Percentiles rank a stretch among this genome's conserved stretches.
Evolutionary conservation across 1,140 invertebrate species (phyloP).

Genomic region (Eriocheir sinensis): DNA sequence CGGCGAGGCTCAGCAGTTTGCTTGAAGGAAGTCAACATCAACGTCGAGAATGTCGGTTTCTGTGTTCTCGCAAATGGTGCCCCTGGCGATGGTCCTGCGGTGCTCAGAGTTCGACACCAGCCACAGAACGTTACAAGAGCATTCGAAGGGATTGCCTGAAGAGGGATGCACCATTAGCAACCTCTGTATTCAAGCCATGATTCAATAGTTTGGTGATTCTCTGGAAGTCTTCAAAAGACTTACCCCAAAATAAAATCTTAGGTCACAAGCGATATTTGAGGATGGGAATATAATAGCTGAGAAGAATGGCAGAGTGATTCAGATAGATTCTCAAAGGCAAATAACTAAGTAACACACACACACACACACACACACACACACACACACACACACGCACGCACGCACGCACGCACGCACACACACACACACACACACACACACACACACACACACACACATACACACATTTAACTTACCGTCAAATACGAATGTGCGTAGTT

Average conservation of each 20-base stretch:
- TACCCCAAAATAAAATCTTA: too few relatives aligned
- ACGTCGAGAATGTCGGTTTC: background rate
- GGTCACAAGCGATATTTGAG: too few relatives aligned
- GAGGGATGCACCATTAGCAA: background rate
- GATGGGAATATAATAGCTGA: background rate
- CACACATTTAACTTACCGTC: conserved; percentile 30
- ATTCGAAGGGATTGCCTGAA: background rate
- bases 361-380: background rate
- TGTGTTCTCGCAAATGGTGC: background rate
- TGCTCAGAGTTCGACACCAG: background rate
- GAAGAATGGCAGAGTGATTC: background rate
- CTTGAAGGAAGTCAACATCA: background rate
- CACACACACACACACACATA: background rate
- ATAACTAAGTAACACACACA: background rate
- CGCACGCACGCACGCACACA: background rate
- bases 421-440: background rate
- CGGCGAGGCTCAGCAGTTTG: too few relatives aligned
- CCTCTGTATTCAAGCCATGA: background rate
- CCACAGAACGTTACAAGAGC: conserved; percentile 34
- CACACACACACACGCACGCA: background rate
- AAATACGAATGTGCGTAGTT: conserved; percentile 28
- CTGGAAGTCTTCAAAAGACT: too few relatives aligned
- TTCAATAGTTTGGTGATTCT: too few relatives aligned
- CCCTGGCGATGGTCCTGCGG: background rate
- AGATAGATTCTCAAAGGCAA: background rate